These are phyloP conservation scores for Liasis olivaceus DNA, from an alignment of 2,797 vertebrate species.

Conservation along the genomic window DNA sequence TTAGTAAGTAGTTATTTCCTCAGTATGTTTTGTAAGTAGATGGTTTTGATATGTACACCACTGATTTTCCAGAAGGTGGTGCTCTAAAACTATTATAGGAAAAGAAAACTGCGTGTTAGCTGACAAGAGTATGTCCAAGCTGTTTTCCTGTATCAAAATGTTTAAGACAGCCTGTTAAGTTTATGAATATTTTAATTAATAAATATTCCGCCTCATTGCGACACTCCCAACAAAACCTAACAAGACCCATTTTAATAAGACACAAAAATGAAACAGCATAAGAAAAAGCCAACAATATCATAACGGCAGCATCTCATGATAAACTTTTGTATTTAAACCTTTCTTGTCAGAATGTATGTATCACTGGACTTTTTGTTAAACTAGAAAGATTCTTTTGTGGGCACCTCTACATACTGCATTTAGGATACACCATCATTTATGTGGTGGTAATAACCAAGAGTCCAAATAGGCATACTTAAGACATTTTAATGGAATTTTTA, in stretches of 20 bases:
- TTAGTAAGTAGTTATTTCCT: background rate
- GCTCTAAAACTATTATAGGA: conserved; percentile 10
- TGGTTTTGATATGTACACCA: background rate
- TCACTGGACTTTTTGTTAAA: background rate
- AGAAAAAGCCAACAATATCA: background rate
- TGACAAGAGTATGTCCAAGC: background rate
- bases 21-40: background rate
- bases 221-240: background rate
- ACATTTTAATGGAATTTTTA: background rate
- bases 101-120: background rate
- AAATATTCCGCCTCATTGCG: background rate
- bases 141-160: background rate
- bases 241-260: background rate
- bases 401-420: background rate
- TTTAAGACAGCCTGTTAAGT: background rate
- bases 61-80: conserved; percentile 29
- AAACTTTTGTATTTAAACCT: background rate
- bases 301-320: background rate
- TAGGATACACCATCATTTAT: background rate
- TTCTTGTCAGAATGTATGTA: background rate
- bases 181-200: background rate
- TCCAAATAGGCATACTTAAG: background rate
- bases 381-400: background rate
- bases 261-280: background rate
- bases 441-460: background rate